Base-by-base conservation (phyloP, 2,797 vertebrate genomes). In the Craterocephalus amniculus region DNA sequence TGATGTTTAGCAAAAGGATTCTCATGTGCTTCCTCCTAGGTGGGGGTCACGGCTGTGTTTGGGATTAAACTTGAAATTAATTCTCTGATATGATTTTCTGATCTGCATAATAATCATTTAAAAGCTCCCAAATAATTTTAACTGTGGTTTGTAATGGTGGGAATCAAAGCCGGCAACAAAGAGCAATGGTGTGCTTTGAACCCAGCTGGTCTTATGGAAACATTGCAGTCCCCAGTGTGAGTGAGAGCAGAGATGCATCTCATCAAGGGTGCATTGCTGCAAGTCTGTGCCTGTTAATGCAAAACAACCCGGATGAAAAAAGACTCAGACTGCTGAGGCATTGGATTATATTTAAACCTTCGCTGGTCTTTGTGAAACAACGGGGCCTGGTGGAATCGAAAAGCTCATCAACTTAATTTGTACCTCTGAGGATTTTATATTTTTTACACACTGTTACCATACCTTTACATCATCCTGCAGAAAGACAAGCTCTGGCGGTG, bases 161-260 rank as follows among this genome's bases (percentile, higher is more conserved):
- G 20, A 48, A 58, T 67, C 63, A 51, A 59, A 59, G 58, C 54
- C 7, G 10, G 22, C 34, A 36, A 31, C 20, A 1, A 34, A 36
- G 14, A 40, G 8, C 32, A 12, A 55, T 18, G 22, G 29, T 45
- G 68, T 22, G 29, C 68, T 81, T 51, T 76, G 57, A 72, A 71
- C 72, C 80, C 83, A 88, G 86, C 83, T 89, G 82, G 70, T 80
- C 79, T 36, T 72, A 89, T 90, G 92, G 90, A 92, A 91, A 90
- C 84, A 77, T 58, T 27, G 67, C 9, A 0, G 74, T 92, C 91
- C 91, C 91, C 83, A 74, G 91, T 80, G 89, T 83, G 66, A 71
- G 45, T 18, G 32, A 79, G 85, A 80, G 92, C 73, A 74, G 83
- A 89, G 87, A 88, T 59, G 66, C 76, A 73, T 71, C 80, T 89